Base-by-base conservation (phyloP, 2,888 invertebrate species). In the Adelphocoris suturalis region DNA sequence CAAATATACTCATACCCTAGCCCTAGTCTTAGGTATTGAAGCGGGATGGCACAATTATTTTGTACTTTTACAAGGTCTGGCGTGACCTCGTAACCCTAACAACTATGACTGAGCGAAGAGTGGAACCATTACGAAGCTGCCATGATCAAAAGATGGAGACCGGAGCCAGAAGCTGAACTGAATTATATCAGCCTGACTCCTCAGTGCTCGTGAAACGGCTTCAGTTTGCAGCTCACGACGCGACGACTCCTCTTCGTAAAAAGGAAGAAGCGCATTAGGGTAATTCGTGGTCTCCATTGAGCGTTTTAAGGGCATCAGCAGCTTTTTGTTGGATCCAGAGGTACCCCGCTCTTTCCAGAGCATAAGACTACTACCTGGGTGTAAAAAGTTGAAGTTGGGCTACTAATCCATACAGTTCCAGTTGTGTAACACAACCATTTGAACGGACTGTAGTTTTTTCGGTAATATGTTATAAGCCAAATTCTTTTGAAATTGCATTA, bases 211-310 rank as follows among this genome's bases (percentile, higher is more conserved):
- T 19, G 19, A 19, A 28, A 78, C 46, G 28, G 46, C 78, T 78
- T 78, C 78, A 28, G 37, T 28, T 28, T 2, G 14, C 78, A 37
- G 28, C 78, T 78, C 78, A 78, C 78, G 78, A 28, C 28, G 14
- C 75, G 37, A 37, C 37, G 28, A 16, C 28, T 78, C 28, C 28
- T 28, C 37, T 28, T 12, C 27, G 46, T 28, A 78, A 78, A 78
- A 78, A 78, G 78, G 78, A 78, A 78, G 78, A 13, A 13, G 78
- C 28, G 78, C 78, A 78, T 78, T 78, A 78, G 37, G 28, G 78
- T 46, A 78, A 78, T 78, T 78, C 78, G 78, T 16, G 78, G 28
- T 28, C 27, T 78, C 27, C 46, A 61, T 61, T 19, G 61, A n/a
- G n/a, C 61, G 37, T 37, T 19, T 19, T 14, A 19, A n/a, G n/a